Base-by-base conservation (phyloP, 2,797 vertebrate genomes). In the Sebastes kiyomatsui region DNA sequence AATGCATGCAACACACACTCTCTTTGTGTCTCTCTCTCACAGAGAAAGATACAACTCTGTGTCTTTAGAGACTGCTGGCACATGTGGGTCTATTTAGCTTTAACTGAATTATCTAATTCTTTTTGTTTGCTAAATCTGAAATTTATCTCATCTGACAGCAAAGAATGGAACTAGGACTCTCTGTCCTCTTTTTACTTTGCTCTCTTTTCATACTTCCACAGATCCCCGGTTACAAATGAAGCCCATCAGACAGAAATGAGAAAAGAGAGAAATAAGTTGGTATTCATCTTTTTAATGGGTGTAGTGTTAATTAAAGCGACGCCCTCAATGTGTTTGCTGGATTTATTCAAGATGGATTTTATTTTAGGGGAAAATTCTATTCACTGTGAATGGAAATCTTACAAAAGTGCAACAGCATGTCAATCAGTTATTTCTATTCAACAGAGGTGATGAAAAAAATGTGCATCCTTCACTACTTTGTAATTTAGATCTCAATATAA, bases 31-130 rank as follows among this genome's bases (percentile, higher is more conserved):
- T 82, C 6, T 67, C 0, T 72, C 6, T 67, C 0, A 33, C 23
- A 60, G 4, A 38, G 13, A 66, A 14, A 88, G 22, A 79, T 65
- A 32, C 33, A 58, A 58, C 72, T 72, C 56, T 67, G 33, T 64
- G 52, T 77, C 42, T 66, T 35, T 22, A 33, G 35, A 68, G 61
- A 56, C 83, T 81, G 73, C 70, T 22, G 42, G 75, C 11, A 67
- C 74, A 85, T 72, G 80, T 81, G 59, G 70, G 70, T 72, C 69
- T 86, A 56, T 85, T 88, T 86, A 85, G 6, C 65, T 77, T 80
- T n/a, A 82, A 82, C 62, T 82, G 11, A 74, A 72, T 88, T 35
- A 83, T 80, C 61, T 72, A 76, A 86, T 92, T 86, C 77, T 80
- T 60, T 82, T 86, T 81, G 52, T 61, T 55, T 5, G 61, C 25